These are phyloP conservation scores for Sarcophilus harrisii DNA, from an alignment of 2,797 vertebrate genomes.

Conservation along the genomic window DNA sequence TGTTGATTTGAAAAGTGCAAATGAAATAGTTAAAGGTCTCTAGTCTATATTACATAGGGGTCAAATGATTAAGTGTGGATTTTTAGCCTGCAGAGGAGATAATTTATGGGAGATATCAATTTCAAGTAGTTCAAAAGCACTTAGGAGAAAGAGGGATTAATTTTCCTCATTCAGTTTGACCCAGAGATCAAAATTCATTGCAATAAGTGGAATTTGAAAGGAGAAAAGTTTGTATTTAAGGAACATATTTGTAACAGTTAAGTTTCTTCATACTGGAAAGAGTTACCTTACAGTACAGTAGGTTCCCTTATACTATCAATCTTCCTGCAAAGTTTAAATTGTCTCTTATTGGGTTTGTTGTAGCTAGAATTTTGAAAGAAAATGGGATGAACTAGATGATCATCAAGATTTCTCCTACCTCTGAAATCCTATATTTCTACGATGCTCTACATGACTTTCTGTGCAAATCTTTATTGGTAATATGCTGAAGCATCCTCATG, in stretches of 20 bases:
- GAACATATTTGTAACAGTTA: background rate
- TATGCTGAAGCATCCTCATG: background rate
- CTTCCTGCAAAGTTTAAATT: background rate
- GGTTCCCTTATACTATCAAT: background rate
- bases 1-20: background rate
- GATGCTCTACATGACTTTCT: background rate
- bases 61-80: background rate
- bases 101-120: background rate
- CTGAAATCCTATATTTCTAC: background rate
- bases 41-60: background rate
- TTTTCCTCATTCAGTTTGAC: background rate
- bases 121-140: background rate
- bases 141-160: background rate
- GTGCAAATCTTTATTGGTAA: background rate
- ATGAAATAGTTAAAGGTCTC: background rate
- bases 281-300: background rate
- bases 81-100: background rate
- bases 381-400: background rate
- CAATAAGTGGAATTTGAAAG: background rate
- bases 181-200: background rate
- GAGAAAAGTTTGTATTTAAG: background rate
- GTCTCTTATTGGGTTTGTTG: background rate
- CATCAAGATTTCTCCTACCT: background rate
- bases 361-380: background rate
- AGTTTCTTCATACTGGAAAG: background rate